Percentiles rank a stretch among this genome's conserved stretches.
Evolutionary conservation across 1,140 invertebrate genomes (phyloP).

Genomic region (Formica exsecta): DNA sequence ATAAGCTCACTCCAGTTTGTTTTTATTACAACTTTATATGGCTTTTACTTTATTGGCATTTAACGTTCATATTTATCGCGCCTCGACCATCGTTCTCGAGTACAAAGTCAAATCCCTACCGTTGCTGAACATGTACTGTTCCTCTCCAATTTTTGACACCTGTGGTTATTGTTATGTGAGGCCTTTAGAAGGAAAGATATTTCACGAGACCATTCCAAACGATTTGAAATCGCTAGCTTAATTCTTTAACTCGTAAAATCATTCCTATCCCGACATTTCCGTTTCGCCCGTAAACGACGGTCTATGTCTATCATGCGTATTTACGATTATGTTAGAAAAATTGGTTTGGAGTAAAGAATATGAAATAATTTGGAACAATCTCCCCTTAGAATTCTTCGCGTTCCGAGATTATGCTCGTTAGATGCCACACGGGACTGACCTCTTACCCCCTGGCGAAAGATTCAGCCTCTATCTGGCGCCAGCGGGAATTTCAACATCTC

Average conservation of each 20-base stretch:
- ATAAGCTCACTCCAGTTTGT: slow-evolving; percentile 10
- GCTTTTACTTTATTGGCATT: neutral
- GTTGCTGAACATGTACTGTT: neutral
- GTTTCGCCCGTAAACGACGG: neutral
- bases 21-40: neutral
- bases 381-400: slow-evolving; percentile 67
- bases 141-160: slow-evolving; percentile 39
- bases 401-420: slow-evolving; percentile 74
- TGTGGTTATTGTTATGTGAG: slow-evolving; percentile 22
- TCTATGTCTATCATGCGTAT: neutral
- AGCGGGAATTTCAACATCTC: slow-evolving; percentile 57
- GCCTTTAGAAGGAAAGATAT: slow-evolving; percentile 14
- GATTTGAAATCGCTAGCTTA: neutral
- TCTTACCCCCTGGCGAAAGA: slow-evolving; percentile 59
- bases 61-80: slow-evolving; percentile 15
- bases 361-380: slow-evolving; percentile 75
- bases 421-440: slow-evolving; percentile 73
- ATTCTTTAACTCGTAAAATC: slow-evolving; percentile 1
- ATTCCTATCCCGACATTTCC: neutral
- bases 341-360: neutral
- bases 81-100: slow-evolving; percentile 1
- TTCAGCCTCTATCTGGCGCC: slow-evolving; percentile 57
- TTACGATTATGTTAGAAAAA: slow-evolving; percentile 3
- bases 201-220: neutral
- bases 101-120: neutral